A percentile compares a stretch with the other conserved stretches of the same genome.
These are phyloP conservation scores for Gnathonemus echidnorhynchus DNA, from an alignment of 2,113 vertebrate species.

Conservation along the genomic window DNA sequence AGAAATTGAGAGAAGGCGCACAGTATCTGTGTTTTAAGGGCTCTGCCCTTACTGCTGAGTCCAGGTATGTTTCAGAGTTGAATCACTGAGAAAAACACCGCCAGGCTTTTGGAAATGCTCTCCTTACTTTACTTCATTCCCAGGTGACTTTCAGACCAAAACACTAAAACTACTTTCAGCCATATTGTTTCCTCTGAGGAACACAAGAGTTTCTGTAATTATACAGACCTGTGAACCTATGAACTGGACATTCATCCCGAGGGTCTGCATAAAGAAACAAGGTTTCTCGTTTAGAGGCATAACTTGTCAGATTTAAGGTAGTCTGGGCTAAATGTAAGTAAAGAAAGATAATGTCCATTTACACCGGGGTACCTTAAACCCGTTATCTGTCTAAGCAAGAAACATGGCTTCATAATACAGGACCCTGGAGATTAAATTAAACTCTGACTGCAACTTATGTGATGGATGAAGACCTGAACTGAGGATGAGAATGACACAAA, in stretches of 20 bases:
- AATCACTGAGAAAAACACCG: background rate
- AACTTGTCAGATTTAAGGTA: background rate
- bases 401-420: background rate
- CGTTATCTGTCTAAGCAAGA: background rate
- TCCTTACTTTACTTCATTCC: background rate
- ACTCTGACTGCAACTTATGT: background rate
- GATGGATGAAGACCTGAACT: background rate
- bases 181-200: background rate
- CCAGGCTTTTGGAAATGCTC: background rate
- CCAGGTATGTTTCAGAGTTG: background rate
- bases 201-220: background rate
- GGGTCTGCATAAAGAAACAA: background rate
- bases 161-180: background rate
- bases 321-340: background rate
- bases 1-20: conserved; percentile 34
- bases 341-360: background rate
- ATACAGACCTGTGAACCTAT: background rate
- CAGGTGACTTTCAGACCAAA: background rate
- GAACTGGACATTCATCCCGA: background rate
- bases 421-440: background rate
- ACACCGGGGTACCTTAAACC: background rate
- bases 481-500: background rate
- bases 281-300: background rate
- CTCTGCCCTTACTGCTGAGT: background rate
- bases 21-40: background rate